Percentiles rank a stretch among this genome's conserved stretches.
phyloP scores from a whole-genome alignment of 2,113 vertebrate genomes.

The Poecilia latipinna region DNA sequence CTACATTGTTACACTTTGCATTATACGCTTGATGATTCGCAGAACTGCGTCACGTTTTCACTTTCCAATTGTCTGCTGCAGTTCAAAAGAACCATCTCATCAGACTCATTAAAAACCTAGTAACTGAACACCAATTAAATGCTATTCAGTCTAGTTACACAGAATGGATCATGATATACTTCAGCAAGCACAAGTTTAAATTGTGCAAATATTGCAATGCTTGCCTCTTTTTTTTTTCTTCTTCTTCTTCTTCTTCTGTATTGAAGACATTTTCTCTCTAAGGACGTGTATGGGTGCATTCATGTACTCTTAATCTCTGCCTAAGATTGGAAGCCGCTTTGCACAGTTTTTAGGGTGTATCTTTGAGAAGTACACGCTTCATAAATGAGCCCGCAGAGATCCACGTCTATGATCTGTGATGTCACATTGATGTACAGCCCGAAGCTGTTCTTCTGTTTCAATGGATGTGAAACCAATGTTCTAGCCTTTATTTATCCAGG shows the following conservation, averaged over 20 bases:
- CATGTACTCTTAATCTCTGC: slow-evolving; percentile 44
- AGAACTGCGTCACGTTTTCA: background rate
- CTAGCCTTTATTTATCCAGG: slow-evolving; percentile 67
- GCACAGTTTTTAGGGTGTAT: slow-evolving; percentile 56
- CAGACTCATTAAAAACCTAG: slow-evolving; percentile 12
- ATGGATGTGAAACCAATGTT: slow-evolving; percentile 62
- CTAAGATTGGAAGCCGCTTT: slow-evolving; percentile 45
- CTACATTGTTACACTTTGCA: background rate
- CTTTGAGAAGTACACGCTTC: slow-evolving; percentile 69
- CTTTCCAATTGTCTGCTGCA: slow-evolving; percentile 3
- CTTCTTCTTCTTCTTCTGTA: slow-evolving; percentile 30
- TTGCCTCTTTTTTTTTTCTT: background rate
- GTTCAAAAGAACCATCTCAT: slow-evolving; percentile 18
- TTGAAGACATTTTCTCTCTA: slow-evolving; percentile 31
- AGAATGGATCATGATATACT: slow-evolving; percentile 13
- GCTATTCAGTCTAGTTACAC: slow-evolving; percentile 18
- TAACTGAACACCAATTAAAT: slow-evolving; percentile 30
- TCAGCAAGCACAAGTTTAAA: slow-evolving; percentile 30
- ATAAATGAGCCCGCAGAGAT: slow-evolving; percentile 77
- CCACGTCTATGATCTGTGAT: slow-evolving; percentile 68
- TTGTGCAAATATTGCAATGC: slow-evolving; percentile 17
- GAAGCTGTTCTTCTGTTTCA: slow-evolving; percentile 73
- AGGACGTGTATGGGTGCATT: slow-evolving; percentile 19
- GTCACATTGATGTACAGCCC: slow-evolving; percentile 77
- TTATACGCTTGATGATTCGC: slow-evolving; percentile 2